Evolutionary conservation across 2,797 vertebrate species (phyloP).

Genomic region (Spheniscus humboldti): DNA sequence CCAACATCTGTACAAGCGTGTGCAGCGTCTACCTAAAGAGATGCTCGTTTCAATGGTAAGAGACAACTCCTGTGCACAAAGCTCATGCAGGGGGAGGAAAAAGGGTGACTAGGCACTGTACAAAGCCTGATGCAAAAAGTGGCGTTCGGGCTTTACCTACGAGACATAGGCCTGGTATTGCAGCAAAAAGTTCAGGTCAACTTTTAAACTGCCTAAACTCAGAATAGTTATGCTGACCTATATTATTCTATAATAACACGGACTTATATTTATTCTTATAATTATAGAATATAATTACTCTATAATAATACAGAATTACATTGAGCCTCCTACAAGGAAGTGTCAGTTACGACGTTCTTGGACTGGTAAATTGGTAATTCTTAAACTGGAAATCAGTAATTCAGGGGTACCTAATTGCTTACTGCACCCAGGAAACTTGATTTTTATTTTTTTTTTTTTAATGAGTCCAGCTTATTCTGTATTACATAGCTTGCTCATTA

Average conservation of each 20-base stretch:
- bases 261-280: not conserved
- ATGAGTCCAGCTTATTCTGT: not conserved
- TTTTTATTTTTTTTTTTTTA: not conserved
- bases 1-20: not conserved
- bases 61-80: not conserved
- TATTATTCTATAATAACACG: not conserved
- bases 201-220: not conserved
- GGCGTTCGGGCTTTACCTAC: not conserved
- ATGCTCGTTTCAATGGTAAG: not conserved
- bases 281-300: not conserved
- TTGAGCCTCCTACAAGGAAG: not conserved
- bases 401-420: not conserved
- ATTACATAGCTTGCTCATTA: not conserved
- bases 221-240: not conserved
- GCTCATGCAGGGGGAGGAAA: rapidly evolving
- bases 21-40: not conserved
- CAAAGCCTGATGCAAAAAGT: not conserved
- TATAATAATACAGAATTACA: not conserved
- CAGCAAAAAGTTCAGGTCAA: not conserved
- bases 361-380: not conserved
- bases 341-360: not conserved
- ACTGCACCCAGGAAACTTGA: not conserved
- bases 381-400: not conserved
- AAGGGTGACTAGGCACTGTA: not conserved
- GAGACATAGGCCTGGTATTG: not conserved